These are phyloP conservation scores for Numenius arquata DNA, from an alignment of 2,113 vertebrate genomes.

Conservation along the genomic window DNA sequence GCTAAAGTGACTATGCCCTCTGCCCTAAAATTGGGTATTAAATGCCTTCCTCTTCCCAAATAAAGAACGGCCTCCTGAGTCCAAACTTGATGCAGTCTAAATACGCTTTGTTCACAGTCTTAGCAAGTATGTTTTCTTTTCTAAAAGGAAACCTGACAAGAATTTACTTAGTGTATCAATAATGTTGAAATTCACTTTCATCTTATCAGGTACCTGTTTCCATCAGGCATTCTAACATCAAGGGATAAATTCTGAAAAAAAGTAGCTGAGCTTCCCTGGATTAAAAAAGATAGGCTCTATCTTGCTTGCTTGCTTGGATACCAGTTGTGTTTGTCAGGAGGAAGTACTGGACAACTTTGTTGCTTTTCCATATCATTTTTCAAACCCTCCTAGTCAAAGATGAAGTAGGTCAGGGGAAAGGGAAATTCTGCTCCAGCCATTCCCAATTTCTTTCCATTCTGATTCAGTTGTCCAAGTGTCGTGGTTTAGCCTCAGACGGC, in stretches of 20 bases:
- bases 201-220: neutral
- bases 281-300: neutral
- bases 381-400: neutral
- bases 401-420: neutral
- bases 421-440: neutral
- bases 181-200: neutral
- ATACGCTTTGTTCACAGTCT: neutral
- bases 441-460: neutral
- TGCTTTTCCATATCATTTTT: neutral
- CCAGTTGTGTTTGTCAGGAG: neutral
- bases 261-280: neutral
- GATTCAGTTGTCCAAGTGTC: neutral
- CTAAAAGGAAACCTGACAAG: neutral
- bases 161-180: neutral
- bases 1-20: fast-evolving
- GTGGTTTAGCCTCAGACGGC: too few relatives aligned
- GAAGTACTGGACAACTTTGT: neutral
- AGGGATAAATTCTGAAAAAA: neutral
- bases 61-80: neutral
- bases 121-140: neutral
- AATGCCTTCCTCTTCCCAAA: neutral
- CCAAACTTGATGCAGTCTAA: neutral
- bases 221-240: neutral
- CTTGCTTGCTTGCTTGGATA: neutral
- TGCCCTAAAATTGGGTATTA: neutral